phyloP scores from a whole-genome alignment of 92 coral and sea anemone genomes.

The Siderastrea siderea region DNA sequence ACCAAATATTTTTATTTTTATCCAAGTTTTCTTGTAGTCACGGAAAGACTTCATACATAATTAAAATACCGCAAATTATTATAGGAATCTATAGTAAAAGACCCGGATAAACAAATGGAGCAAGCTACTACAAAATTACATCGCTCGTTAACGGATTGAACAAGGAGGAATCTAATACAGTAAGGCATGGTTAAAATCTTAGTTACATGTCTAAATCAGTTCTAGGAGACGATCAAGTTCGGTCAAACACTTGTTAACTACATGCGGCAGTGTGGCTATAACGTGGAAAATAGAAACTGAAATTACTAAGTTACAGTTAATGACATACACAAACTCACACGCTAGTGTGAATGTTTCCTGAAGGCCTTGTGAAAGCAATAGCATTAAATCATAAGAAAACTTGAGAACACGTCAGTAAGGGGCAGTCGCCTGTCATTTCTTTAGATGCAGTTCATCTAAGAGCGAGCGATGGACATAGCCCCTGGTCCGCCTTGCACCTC shows the following conservation, averaged over 20 bases:
- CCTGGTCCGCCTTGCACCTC: constrained; percentile 89
- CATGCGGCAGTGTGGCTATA: background rate
- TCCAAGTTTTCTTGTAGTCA: no score
- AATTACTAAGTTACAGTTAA: background rate
- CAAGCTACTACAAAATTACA: no score
- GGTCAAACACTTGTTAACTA: no score
- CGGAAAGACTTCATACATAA: no score
- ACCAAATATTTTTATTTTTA: no score
- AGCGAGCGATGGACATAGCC: constrained; percentile 83
- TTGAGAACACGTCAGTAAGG: background rate
- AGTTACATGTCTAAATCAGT: no score
- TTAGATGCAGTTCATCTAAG: constrained; percentile 1
- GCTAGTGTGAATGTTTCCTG: background rate
- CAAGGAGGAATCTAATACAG: no score
- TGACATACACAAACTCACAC: background rate
- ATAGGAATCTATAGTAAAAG: no score
- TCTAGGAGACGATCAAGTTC: background rate
- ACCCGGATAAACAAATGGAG: no score
- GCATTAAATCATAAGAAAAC: background rate
- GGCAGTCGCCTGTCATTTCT: background rate
- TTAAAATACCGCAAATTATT: no score
- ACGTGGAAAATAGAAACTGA: background rate
- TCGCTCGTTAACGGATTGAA: no score
- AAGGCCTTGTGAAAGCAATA: background rate
- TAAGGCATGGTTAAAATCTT: no score